Percentiles rank a stretch among this genome's conserved stretches.
Evolutionary conservation across 2,888 invertebrate genomes (phyloP).

Genomic region (Agriopis leucophaearia): DNA sequence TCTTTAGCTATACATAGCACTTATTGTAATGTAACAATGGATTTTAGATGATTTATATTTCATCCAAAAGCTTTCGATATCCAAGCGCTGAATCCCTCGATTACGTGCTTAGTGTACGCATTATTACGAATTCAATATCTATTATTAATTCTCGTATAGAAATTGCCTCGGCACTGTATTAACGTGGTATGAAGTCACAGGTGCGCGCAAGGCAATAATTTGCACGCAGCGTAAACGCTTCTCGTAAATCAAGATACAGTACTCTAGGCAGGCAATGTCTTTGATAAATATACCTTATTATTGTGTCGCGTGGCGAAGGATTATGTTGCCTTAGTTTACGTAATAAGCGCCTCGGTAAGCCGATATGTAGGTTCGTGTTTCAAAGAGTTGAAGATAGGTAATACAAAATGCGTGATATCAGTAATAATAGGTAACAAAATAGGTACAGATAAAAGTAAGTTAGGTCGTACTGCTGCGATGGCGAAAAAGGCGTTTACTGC

Average conservation of each 20-base stretch:
- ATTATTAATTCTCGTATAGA: slow-evolving; percentile 50
- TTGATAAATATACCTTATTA: slow-evolving; percentile 78
- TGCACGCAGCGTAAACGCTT: slow-evolving; percentile 60
- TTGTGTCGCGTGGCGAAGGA: slow-evolving; percentile 60
- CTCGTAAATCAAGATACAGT: slow-evolving; percentile 72
- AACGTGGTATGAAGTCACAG: slow-evolving; percentile 59
- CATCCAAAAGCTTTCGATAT: slow-evolving; percentile 18
- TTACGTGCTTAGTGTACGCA: slow-evolving; percentile 39
- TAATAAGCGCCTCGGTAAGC: slow-evolving; percentile 43
- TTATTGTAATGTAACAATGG: background rate
- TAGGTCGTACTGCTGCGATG: too few species aligned
- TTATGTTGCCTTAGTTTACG: slow-evolving; percentile 52
- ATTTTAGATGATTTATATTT: slow-evolving; percentile 8
- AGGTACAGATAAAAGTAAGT: too few species aligned
- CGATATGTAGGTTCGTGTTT: slow-evolving; percentile 31
- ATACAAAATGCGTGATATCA: slow-evolving; percentile 22
- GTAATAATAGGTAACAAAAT: too few species aligned
- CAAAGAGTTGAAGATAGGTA: slow-evolving; percentile 19
- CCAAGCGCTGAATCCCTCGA: slow-evolving; percentile 25
- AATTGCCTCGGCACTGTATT: slow-evolving; percentile 52
- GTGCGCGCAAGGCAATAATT: slow-evolving; percentile 74
- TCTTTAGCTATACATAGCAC: background rate
- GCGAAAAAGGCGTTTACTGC: too few species aligned
- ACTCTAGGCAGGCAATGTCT: slow-evolving; percentile 64
- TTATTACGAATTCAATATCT: slow-evolving; percentile 41